Percentiles rank a stretch among this genome's conserved stretches.
Evolutionary conservation across 2,113 vertebrate genomes (phyloP).

Genomic region (Haemorhous mexicanus): DNA sequence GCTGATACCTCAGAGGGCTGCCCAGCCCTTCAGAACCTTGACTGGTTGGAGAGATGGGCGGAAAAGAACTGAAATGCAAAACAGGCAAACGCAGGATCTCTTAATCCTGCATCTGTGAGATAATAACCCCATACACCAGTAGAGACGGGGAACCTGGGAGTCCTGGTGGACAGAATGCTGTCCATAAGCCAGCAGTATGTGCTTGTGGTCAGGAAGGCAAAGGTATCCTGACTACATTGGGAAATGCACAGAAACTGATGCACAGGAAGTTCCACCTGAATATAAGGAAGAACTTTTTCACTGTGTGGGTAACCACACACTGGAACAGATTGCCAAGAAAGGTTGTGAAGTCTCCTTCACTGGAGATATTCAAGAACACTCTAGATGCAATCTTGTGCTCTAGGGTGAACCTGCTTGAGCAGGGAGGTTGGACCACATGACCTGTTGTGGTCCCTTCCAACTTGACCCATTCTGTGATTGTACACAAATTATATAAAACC

Average conservation of each 20-base stretch:
- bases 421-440: neutral
- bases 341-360: neutral
- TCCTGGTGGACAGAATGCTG: neutral
- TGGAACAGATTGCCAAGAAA: neutral
- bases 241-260: neutral
- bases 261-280: neutral
- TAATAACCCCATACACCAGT: neutral
- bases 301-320: neutral
- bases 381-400: neutral
- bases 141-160: neutral
- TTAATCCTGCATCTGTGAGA: neutral
- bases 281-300: neutral
- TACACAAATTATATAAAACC: neutral
- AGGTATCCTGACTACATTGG: neutral
- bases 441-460: neutral
- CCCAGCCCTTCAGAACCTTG: neutral
- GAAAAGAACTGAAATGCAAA: neutral
- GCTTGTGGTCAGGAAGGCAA: neutral
- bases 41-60: neutral
- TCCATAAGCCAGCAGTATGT: neutral
- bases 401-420: neutral
- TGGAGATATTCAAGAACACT: neutral
- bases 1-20: neutral
- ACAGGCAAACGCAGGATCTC: neutral
- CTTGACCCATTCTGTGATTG: neutral